Conservation (phyloP, 1,140 invertebrate species). For the Lysiphlebus fabarum region DNA sequence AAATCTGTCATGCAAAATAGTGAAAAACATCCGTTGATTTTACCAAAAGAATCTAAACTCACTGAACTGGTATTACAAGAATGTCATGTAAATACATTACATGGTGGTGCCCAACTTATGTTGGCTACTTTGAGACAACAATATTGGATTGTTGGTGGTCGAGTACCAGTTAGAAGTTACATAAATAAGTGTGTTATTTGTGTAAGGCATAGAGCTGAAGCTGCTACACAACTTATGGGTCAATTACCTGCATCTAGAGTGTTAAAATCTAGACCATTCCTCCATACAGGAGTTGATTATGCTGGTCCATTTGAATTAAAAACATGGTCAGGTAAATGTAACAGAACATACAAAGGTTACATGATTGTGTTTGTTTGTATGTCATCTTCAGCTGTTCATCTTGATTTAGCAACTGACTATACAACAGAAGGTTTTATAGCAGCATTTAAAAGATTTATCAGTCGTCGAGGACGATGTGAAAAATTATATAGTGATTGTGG, state of each 20-base stretch:
- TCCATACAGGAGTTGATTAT: not conserved
- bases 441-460: too few species aligned
- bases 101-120: conserved; percentile 29
- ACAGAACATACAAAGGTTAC: too few species aligned
- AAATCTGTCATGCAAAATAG: not conserved
- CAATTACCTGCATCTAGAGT: conserved; percentile 1
- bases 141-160: too few species aligned
- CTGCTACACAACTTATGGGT: not conserved
- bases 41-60: conserved; percentile 2
- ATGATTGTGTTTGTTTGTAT: too few species aligned
- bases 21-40: conserved; percentile 2
- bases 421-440: too few species aligned
- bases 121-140: too few species aligned
- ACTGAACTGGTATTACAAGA: conserved; percentile 26
- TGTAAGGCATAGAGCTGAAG: not conserved
- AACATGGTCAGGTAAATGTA: too few species aligned
- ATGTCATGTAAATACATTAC: conserved; percentile 28
- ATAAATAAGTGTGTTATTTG: too few species aligned
- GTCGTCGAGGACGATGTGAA: not conserved
- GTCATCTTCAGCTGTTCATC: too few species aligned
- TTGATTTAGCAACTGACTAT: too few species aligned
- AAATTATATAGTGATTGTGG: not conserved
- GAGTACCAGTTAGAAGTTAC: too few species aligned
- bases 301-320: too few species aligned
- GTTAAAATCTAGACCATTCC: not conserved